phyloP scores from a whole-genome alignment of 2,888 invertebrate genomes.

The Romanomermis culicivorax region DNA sequence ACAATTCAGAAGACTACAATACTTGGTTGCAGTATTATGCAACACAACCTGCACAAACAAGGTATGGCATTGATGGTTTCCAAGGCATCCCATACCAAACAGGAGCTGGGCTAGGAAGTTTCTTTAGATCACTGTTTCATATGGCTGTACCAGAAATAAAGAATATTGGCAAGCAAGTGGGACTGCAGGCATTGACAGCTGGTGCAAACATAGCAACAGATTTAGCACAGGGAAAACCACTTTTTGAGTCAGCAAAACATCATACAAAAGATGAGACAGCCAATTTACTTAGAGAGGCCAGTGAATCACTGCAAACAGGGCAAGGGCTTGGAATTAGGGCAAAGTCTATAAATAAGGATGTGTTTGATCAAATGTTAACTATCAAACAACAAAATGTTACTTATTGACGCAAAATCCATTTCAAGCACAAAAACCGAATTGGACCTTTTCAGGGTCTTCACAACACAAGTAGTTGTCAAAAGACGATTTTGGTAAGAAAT shows the following conservation, averaged over 20 bases:
- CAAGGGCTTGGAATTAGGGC: no score
- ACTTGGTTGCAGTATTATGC: not conserved
- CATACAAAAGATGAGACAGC: not conserved
- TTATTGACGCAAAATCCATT: no score
- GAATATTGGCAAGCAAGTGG: not conserved
- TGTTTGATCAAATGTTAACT: no score
- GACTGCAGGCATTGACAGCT: not conserved
- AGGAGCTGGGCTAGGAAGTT: conserved; percentile 4
- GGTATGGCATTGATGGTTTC: not conserved
- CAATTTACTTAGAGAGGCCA: no score
- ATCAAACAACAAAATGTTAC: no score
- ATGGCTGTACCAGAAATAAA: not conserved
- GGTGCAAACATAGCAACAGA: not conserved
- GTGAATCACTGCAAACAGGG: no score
- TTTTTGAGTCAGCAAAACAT: not conserved
- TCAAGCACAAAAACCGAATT: no score
- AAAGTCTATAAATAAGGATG: no score
- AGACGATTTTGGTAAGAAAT: no score
- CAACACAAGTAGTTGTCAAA: no score
- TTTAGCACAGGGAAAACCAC: not conserved
- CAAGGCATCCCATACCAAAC: conserved; percentile 1
- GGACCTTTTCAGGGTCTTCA: no score
- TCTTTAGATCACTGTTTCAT: not conserved
- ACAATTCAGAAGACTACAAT: not conserved
- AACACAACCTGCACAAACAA: not conserved